Base-by-base conservation (phyloP, 2,888 invertebrate species). In the Drosophila tanythrix region DNA sequence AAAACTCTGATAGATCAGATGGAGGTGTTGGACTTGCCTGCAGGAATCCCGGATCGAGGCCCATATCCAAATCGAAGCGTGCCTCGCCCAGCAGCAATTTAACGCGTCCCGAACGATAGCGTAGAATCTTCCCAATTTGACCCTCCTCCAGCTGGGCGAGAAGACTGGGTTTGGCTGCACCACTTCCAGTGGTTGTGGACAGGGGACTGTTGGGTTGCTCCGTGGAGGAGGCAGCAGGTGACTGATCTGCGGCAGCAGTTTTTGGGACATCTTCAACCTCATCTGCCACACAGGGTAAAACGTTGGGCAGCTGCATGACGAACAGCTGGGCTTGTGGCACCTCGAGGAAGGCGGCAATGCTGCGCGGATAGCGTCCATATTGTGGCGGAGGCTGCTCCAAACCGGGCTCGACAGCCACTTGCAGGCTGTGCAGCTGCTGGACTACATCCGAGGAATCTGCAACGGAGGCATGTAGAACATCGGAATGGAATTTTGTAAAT, bases 51-150 rank as follows among this genome's bases (percentile, higher is more conserved):
- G 95, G 92, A 62, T 95, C 94, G 0, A 95, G 94, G 21, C 95
- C 95, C 74, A 94, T 92, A 53, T 94, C 93, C 11, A 95, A 94
- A 92, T 95, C 95, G 78, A 95, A 95, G 27, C 93, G 89, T 0
- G 94, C 94, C 68, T 94, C 94, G 0, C 95, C 95, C 0, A 95
- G 92, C 13, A 93, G 82, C 10, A 95, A 90, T 57, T 94, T 94
- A 53, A 94, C 94, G 69, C 94, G 94, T 0, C 95, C 95, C 0
- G 95, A 95, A 50, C 94, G 94, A 82, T 94, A 95, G 21, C 95
- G 93, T 43, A 94, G 86, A 71, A 95, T 90, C 79, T 94, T 95
- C 0, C 95, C 95, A 38, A 95, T 94, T 75, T 94, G 94, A 1
- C 95, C 95, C 76, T 95, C 95, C 72, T 94, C 94, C 79, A 95